phyloP scores from a whole-genome alignment of 2,888 invertebrate genomes.

The Helobdella robusta region DNA sequence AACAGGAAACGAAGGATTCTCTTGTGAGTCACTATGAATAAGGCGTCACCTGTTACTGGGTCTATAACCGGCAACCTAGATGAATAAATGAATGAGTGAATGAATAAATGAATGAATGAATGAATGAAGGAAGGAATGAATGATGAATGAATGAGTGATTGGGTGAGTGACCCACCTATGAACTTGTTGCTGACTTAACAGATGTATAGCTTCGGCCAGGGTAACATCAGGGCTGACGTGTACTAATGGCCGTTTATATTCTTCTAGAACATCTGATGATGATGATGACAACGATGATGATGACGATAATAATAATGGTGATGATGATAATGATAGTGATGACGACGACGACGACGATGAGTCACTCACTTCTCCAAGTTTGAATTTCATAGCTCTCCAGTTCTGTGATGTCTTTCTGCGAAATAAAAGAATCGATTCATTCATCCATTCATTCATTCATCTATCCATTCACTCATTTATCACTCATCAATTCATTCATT shows the following conservation, averaged over 20 bases:
- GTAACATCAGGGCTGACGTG: conserved; percentile 22
- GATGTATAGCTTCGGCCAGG: conserved; percentile 23
- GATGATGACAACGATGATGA: too few species aligned
- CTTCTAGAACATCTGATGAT: conserved; percentile 25
- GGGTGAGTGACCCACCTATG: too few species aligned
- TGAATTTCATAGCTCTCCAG: conserved; percentile 23
- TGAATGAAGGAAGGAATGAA: too few species aligned
- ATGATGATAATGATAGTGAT: too few species aligned
- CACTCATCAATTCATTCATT: not conserved
- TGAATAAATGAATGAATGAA: too few species aligned
- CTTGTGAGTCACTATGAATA: conserved; percentile 27
- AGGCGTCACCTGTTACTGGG: conserved; percentile 20
- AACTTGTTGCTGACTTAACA: conserved; percentile 13
- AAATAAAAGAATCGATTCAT: not conserved
- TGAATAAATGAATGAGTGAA: too few species aligned
- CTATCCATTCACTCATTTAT: too few species aligned
- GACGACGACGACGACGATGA: too few species aligned
- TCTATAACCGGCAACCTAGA: conserved; percentile 29
- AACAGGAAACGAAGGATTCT: conserved; percentile 24
- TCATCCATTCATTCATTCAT: not conserved
- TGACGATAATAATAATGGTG: too few species aligned
- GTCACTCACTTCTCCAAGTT: conserved; percentile 27
- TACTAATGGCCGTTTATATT: conserved; percentile 23
- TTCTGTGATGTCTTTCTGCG: conserved; percentile 24
- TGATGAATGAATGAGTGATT: too few species aligned